Evolutionary conservation across 2,113 vertebrate species (phyloP).

Genomic region (Catharus fuscescens): DNA sequence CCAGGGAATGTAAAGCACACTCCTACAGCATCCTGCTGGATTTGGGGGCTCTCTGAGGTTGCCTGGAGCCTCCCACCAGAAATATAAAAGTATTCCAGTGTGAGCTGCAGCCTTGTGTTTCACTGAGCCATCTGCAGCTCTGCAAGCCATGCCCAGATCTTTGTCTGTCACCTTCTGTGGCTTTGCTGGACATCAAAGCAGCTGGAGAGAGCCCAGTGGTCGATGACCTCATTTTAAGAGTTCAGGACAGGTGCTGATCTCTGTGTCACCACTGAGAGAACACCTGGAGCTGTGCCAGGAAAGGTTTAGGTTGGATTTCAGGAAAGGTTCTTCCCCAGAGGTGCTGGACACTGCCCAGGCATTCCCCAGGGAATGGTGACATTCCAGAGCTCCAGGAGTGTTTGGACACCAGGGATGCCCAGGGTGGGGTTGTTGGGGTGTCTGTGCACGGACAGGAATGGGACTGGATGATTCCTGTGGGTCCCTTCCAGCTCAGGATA

Average conservation of each 20-base stretch:
- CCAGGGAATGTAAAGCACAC: neutral
- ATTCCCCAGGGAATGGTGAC: neutral
- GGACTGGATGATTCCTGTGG: fast-evolving
- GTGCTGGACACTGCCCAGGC: neutral
- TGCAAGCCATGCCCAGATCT: neutral
- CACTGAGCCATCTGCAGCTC: conserved; percentile 15
- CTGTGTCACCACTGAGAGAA: neutral
- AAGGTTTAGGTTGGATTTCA: neutral
- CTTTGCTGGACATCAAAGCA: neutral
- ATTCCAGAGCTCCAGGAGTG: neutral
- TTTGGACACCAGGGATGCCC: neutral
- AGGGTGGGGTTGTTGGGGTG: neutral
- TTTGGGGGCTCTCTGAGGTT: conserved; percentile 21
- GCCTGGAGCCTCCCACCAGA: conserved; percentile 51
- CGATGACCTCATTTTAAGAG: neutral
- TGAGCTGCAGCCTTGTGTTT: neutral
- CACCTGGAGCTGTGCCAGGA: neutral
- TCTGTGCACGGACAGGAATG: fast-evolving
- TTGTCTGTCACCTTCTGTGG: fast-evolving
- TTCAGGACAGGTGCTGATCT: neutral
- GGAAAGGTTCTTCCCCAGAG: neutral
- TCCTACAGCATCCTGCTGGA: conserved; percentile 3
- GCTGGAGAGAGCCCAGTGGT: neutral
- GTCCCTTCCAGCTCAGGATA: neutral
- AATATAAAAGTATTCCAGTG: conserved; percentile 29